These are phyloP conservation scores for Gopherus evgoodei DNA, from an alignment of 2,113 vertebrate species.

Conservation along the genomic window DNA sequence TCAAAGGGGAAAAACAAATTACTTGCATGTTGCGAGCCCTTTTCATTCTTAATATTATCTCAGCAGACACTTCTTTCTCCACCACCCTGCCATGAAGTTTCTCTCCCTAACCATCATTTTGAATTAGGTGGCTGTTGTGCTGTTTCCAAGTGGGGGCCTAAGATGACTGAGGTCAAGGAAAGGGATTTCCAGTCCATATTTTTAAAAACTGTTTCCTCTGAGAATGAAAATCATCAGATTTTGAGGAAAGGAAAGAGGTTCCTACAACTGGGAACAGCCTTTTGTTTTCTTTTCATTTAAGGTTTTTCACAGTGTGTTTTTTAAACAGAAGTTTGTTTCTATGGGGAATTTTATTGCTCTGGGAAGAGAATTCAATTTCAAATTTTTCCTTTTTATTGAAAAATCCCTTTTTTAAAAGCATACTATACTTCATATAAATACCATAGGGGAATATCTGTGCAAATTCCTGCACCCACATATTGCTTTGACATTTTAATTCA, in stretches of 20 bases:
- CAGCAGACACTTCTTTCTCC: neutral
- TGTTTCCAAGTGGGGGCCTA: slow-evolving; percentile 18
- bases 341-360: neutral
- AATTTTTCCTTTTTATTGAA: neutral
- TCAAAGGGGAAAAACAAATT: neutral
- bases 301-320: neutral
- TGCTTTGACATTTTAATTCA: neutral
- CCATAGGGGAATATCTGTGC: neutral
- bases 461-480: neutral
- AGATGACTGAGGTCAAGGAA: slow-evolving; percentile 25
- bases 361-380: neutral
- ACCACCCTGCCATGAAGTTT: neutral
- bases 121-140: neutral
- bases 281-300: neutral
- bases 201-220: slow-evolving; percentile 45
- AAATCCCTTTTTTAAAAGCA: neutral
- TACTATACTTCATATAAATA: neutral
- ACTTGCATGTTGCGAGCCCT: neutral
- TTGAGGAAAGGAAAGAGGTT: neutral
- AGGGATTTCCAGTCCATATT: slow-evolving; percentile 35
- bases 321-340: neutral
- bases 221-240: slow-evolving; percentile 54
- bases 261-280: neutral
- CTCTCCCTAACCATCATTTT: neutral
- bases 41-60: neutral